Conservation (phyloP, 2,797 vertebrate genomes). For the Orestias chungarensis region DNA sequence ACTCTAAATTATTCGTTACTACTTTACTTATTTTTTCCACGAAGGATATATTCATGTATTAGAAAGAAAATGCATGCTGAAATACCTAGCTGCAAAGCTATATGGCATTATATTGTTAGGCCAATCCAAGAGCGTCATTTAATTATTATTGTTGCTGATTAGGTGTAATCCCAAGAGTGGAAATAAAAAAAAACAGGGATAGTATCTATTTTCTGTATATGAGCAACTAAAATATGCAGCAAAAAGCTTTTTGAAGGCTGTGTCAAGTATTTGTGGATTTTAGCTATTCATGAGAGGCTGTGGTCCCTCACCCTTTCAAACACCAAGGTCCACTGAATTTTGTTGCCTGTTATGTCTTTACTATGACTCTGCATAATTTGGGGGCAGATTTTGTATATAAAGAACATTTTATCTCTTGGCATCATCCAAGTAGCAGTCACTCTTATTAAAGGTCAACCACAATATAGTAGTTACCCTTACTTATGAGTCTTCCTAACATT, state of each 20-base stretch:
- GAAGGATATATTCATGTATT: no score
- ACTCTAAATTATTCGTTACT: background rate
- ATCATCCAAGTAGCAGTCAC: slow-evolving; percentile 81
- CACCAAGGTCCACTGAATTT: background rate
- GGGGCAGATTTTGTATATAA: slow-evolving; percentile 78
- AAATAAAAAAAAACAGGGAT: background rate
- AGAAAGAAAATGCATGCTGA: background rate
- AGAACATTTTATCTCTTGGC: slow-evolving; percentile 85
- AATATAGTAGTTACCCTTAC: slow-evolving; percentile 30
- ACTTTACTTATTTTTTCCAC: no score
- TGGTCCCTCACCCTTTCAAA: no score
- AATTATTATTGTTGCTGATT: background rate
- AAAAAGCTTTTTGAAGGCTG: no score
- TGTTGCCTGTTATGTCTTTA: slow-evolving; percentile 31
- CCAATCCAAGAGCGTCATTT: background rate
- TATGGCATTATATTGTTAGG: background rate
- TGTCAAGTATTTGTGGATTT: no score
- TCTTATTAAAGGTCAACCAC: slow-evolving; percentile 24
- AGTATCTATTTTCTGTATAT: no score
- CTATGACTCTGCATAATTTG: slow-evolving; percentile 70
- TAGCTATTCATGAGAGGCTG: no score
- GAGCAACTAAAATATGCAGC: no score
- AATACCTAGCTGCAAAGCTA: background rate
- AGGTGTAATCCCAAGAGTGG: background rate
- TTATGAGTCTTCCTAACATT: slow-evolving; percentile 28